Evolutionary conservation across 2,888 invertebrate genomes (phyloP).

Genomic region (Dendrolimus pini): DNA sequence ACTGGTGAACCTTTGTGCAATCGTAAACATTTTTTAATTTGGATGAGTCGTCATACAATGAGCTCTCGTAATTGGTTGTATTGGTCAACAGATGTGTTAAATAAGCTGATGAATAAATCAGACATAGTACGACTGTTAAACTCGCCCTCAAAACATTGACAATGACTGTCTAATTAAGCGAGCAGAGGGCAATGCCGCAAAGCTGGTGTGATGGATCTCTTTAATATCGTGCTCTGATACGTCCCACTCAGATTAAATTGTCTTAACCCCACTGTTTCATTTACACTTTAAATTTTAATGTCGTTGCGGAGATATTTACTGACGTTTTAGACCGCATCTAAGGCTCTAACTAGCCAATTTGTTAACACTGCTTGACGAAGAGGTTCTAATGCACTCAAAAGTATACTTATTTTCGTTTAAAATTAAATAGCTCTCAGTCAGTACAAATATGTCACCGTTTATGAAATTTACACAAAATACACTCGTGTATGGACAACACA

Average conservation of each 20-base stretch:
- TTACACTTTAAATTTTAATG: conserved; percentile 15
- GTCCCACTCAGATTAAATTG: conserved; percentile 27
- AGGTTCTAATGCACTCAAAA: too few relatives aligned
- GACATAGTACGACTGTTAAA: conserved; percentile 29
- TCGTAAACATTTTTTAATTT: too few relatives aligned
- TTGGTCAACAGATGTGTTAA: conserved; percentile 25
- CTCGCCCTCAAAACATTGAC: conserved; percentile 37
- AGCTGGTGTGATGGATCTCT: conserved; percentile 70
- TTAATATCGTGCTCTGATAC: conserved; percentile 57
- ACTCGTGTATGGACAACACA: too few relatives aligned
- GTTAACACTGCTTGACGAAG: background rate
- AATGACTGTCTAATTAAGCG: conserved; percentile 71
- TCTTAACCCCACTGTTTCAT: conserved; percentile 14
- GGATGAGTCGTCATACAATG: too few relatives aligned
- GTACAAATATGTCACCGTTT: too few relatives aligned
- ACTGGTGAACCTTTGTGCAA: too few relatives aligned
- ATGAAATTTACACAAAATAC: too few relatives aligned
- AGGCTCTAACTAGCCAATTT: background rate
- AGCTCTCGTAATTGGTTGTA: too few relatives aligned
- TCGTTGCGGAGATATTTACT: conserved; percentile 10
- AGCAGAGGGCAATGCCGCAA: conserved; percentile 67
- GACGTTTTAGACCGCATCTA: background rate
- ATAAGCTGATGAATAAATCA: conserved; percentile 45
- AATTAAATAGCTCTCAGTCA: too few relatives aligned
- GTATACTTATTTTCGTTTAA: too few relatives aligned